phyloP scores from a whole-genome alignment of 2,797 vertebrate genomes.

The Gobio occitaniae region DNA sequence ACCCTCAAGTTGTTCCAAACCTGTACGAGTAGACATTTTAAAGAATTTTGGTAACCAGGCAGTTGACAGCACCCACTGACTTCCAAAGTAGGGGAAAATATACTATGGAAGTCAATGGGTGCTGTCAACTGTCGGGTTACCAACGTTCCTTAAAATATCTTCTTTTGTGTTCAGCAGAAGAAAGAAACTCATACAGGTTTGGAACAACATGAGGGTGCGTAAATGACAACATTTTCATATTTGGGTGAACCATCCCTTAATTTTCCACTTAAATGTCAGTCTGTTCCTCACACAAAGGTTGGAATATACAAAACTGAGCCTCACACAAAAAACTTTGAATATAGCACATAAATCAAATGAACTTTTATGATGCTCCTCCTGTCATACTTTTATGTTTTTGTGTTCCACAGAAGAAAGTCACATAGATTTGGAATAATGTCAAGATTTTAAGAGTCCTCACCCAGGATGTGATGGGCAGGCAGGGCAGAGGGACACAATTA shows the following conservation, averaged over 20 bases:
- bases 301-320: not conserved
- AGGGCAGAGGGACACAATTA: slow-evolving; percentile 78
- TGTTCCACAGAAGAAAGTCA: not conserved
- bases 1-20: slow-evolving; percentile 73
- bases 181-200: too few species aligned
- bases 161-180: too few species aligned
- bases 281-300: not conserved
- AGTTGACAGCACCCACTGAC: too few species aligned
- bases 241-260: too few species aligned
- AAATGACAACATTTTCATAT: too few species aligned
- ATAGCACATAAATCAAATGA: not conserved
- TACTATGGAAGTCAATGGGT: too few species aligned
- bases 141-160: too few species aligned
- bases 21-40: too few species aligned
- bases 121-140: too few species aligned
- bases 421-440: not conserved
- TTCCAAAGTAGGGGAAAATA: too few species aligned
- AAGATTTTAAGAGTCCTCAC: slow-evolving; percentile 68
- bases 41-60: too few species aligned
- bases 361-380: not conserved
- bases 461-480: slow-evolving; percentile 85
- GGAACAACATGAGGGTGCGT: too few species aligned
- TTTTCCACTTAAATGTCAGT: not conserved
- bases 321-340: not conserved
- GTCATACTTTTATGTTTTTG: not conserved